Base-by-base conservation (phyloP, 2,113 vertebrate species). In the Perca schrenkii region DNA sequence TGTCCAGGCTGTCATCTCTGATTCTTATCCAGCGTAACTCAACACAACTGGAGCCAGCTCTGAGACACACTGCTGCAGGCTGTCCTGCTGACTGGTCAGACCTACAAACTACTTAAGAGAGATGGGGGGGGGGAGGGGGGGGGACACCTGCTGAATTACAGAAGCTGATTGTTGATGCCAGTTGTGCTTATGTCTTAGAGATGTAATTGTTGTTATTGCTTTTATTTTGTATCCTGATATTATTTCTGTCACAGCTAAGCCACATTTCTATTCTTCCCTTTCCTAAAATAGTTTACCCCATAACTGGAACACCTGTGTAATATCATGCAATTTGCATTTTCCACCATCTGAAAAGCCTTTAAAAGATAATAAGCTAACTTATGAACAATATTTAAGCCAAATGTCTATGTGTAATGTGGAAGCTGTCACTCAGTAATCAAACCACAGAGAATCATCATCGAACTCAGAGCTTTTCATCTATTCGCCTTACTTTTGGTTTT, bases 1-100 rank as follows among this genome's bases (percentile, higher is more conserved):
- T 96, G 96, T 97, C 95, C 94, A 89, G 95, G 95, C 96, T 97
- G 97, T 97, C 97, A 96, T 96, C 95, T 95, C 95, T 95, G 95
- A 97, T 97, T 97, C 92, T 96, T 96, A 97, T 97, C 93, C 96
- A 95, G 95, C 88, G 92, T 95, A 96, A 97, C 93, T 92, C 94
- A 96, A 95, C 96, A 95, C 93, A 96, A 95, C 92, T 93, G 95
- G 94, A 96, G 94, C 95, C 96, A 95, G 95, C 94, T 95, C 92
- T 95, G 94, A 90, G 96, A 96, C 92, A 54, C 94, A 69, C 93
- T 94, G 95, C 95, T 96, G 91, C 94, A 94, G 94, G 96, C 95
- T 95, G 95, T 95, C 74, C 83, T 50, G 43, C 78, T 95, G 93
- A 95, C 94, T 92, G 94, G 93, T 95, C 74, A 79, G 57, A 88